Conservation (phyloP, 2,113 vertebrate genomes). For the Poecile atricapillus region DNA sequence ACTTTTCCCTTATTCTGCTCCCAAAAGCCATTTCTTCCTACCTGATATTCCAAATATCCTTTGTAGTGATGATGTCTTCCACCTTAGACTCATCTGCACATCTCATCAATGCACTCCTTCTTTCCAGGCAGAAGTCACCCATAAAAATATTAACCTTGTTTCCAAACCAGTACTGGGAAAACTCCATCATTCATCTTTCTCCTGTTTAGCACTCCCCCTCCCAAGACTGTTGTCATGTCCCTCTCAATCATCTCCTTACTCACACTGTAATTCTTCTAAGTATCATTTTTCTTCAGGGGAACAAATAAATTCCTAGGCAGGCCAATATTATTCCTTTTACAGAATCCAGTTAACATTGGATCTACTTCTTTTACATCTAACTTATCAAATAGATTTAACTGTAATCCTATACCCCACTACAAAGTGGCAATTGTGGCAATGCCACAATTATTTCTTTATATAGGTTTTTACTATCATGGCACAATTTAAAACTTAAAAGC, state of each 20-base stretch:
- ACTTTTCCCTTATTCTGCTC: not conserved
- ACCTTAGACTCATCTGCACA: not conserved
- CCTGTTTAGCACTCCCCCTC: not conserved
- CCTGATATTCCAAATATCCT: not conserved
- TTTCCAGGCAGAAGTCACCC: not conserved
- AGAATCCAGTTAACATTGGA: not conserved
- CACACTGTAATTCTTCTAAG: not conserved
- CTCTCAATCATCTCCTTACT: not conserved
- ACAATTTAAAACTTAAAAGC: not conserved
- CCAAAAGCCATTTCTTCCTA: not conserved
- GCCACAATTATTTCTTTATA: not conserved
- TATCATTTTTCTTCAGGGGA: not conserved
- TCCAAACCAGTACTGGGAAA: not conserved
- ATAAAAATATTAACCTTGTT: not conserved
- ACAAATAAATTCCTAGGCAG: not conserved
- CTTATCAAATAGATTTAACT: not conserved
- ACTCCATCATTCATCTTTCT: not conserved
- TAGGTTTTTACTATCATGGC: not conserved
- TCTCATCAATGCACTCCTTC: not conserved
- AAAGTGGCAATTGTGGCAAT: not conserved
- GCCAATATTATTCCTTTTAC: not conserved
- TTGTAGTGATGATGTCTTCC: not conserved
- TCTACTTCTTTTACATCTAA: not conserved
- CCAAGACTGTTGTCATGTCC: not conserved
- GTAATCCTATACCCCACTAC: not conserved